phyloP scores from a whole-genome alignment of 2,113 vertebrate genomes.

The Ochotona curzoniae region DNA sequence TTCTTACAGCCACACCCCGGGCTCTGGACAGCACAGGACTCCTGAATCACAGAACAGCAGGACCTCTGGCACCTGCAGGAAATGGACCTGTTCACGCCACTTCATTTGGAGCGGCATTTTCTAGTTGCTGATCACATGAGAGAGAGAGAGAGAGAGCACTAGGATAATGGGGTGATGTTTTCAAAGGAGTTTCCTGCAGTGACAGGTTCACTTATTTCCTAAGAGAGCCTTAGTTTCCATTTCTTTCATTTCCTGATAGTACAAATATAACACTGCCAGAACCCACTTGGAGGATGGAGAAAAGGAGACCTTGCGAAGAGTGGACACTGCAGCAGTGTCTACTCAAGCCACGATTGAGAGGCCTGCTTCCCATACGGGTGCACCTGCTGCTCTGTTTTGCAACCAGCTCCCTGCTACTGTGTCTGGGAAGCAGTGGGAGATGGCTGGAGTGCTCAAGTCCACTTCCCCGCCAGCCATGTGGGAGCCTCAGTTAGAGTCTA shows the following conservation, averaged over 20 bases:
- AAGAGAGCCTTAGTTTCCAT: neutral
- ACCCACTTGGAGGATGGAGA: no score
- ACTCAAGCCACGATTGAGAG: no score
- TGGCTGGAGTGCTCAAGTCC: no score
- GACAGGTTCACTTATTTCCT: neutral
- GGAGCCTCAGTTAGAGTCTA: no score
- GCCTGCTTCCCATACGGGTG: no score
- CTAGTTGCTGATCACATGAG: neutral
- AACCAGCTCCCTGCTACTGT: no score
- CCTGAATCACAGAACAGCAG: neutral
- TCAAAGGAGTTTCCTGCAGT: neutral
- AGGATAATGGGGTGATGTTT: neutral
- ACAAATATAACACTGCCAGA: no score
- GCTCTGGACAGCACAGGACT: rapidly evolving
- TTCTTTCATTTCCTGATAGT: neutral
- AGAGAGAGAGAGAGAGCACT: neutral
- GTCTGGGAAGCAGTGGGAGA: no score
- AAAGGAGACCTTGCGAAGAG: no score
- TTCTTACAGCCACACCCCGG: neutral
- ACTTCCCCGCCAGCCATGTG: no score
- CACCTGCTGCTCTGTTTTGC: no score
- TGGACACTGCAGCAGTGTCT: no score
- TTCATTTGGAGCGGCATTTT: neutral
- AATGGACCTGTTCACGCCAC: neutral
- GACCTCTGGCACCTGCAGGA: neutral